These are phyloP conservation scores for Proisotoma minuta DNA, from an alignment of 2,888 invertebrate genomes.

Conservation along the genomic window DNA sequence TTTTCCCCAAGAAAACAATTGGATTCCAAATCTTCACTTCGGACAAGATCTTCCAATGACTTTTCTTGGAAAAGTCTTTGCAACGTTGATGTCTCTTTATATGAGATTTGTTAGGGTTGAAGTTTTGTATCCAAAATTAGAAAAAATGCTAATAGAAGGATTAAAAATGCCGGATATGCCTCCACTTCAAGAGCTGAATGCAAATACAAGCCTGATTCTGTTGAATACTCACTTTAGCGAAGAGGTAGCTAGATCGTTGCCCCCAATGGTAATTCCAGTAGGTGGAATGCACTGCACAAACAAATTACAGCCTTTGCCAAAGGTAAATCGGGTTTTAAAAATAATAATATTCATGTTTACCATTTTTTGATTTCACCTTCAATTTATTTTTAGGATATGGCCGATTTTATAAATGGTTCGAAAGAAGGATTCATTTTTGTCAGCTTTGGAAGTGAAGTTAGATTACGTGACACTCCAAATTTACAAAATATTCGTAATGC, in stretches of 20 bases:
- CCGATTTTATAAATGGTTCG: constrained; percentile 17
- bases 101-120: constrained; percentile 12
- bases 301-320: constrained; percentile 20
- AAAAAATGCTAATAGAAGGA: constrained; percentile 20
- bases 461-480: constrained; percentile 23
- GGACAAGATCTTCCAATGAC: constrained; percentile 20
- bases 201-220: constrained; percentile 24
- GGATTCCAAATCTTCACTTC: constrained; percentile 15
- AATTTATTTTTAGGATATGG: constrained; percentile 6
- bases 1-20: constrained; percentile 20
- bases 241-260: constrained; percentile 29
- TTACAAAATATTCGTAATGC: constrained; percentile 13
- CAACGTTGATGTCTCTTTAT: constrained; percentile 15
- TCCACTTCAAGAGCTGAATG: constrained; percentile 14
- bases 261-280: constrained; percentile 25
- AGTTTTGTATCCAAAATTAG: constrained; percentile 5
- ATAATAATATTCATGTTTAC: too few relatives aligned
- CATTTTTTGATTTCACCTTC: too few relatives aligned
- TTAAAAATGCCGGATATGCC: constrained; percentile 34
- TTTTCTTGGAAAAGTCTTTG: constrained; percentile 21
- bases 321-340: too few relatives aligned
- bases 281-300: constrained; percentile 39
- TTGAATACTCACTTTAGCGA: constrained; percentile 35
- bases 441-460: constrained; percentile 39
- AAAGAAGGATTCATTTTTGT: constrained; percentile 38